These are phyloP conservation scores for Lepisosteus oculatus DNA, from an alignment of 2,113 vertebrate genomes.

Conservation along the genomic window DNA sequence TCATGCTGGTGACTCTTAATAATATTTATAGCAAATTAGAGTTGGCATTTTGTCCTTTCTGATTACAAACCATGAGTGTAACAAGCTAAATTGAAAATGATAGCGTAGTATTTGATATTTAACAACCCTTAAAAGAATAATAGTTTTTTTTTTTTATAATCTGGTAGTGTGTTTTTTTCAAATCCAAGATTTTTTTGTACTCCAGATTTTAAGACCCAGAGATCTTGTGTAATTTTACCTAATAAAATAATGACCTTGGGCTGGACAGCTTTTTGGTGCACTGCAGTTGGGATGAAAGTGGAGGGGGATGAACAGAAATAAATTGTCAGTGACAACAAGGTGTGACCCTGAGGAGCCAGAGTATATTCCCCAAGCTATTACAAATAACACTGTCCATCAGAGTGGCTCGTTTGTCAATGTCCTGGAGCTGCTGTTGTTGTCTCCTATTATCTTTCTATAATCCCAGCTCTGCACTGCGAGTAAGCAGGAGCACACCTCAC, in stretches of 20 bases:
- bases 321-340: not conserved
- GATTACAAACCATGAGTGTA: conserved; percentile 12
- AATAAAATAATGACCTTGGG: no score
- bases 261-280: no score
- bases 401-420: not conserved
- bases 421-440: not conserved
- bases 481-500: not conserved
- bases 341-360: not conserved
- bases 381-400: not conserved
- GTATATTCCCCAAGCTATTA: not conserved
- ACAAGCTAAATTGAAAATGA: no score
- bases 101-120: no score
- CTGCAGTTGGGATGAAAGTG: no score
- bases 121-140: no score
- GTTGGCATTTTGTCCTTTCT: conserved; percentile 25
- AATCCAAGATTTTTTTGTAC: no score
- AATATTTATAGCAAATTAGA: conserved; percentile 12
- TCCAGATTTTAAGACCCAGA: no score
- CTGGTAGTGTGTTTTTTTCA: no score
- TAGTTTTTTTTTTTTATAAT: no score
- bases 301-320: not conserved
- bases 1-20: conserved; percentile 5
- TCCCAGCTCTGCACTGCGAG: not conserved
- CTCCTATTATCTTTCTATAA: not conserved
- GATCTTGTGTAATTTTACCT: no score